Percentiles rank a stretch among this genome's conserved stretches.
Conservation (phyloP, 2,888 invertebrate species). For the Amaurobius ferox region DNA sequence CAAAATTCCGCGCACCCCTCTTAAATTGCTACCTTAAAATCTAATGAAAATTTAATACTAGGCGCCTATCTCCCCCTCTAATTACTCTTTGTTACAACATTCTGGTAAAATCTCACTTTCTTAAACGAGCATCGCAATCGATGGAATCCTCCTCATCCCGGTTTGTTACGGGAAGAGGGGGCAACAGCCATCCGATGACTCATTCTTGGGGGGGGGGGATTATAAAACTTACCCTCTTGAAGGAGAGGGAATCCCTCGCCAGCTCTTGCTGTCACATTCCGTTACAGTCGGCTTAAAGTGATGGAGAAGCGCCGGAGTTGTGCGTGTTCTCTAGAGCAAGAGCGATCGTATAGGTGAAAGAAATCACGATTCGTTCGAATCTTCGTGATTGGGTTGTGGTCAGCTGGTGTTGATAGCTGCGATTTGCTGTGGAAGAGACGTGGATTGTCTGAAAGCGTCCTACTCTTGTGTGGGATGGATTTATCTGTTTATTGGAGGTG, state of each 20-base stretch:
- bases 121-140: slow-evolving; percentile 7
- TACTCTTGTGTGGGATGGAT: too few species aligned
- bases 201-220: slow-evolving; percentile 17
- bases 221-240: slow-evolving; percentile 8
- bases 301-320: slow-evolving; percentile 18
- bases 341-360: neutral
- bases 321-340: neutral
- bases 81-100: slow-evolving; percentile 1
- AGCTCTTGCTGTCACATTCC: slow-evolving; percentile 51
- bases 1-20: neutral
- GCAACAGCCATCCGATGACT: slow-evolving; percentile 6
- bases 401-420: neutral
- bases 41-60: slow-evolving; percentile 10
- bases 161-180: neutral
- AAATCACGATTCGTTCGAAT: neutral
- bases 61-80: neutral
- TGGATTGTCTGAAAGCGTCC: too few species aligned
- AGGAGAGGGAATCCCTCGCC: slow-evolving; percentile 16
- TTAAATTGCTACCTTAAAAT: slow-evolving; percentile 2
- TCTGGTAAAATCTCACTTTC: neutral
- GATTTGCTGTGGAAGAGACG: neutral
- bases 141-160: neutral
- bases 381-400: slow-evolving; percentile 8
- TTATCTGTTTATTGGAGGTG: too few species aligned
- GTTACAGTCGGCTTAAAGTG: slow-evolving; percentile 55